Evolutionary conservation across 1,140 invertebrate genomes (phyloP).

Genomic region (Lasioglossum baleicum): DNA sequence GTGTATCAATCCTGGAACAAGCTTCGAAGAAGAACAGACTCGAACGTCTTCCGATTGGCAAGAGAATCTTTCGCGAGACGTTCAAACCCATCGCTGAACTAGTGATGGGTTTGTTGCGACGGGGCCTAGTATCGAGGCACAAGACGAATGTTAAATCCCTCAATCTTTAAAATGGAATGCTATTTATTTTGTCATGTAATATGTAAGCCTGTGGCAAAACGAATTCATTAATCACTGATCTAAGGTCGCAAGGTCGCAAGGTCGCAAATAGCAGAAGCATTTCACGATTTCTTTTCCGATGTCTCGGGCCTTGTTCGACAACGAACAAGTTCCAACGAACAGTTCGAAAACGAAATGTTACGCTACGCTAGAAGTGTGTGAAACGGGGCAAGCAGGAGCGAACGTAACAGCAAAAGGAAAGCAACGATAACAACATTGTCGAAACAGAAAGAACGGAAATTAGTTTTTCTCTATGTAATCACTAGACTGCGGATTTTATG

Average conservation of each 20-base stretch:
- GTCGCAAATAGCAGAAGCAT: too few relatives aligned
- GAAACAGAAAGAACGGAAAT: not conserved
- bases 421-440: too few relatives aligned
- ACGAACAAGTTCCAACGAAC: conserved; percentile 8
- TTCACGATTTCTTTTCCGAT: not conserved
- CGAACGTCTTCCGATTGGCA: not conserved
- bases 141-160: too few relatives aligned
- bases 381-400: conserved; percentile 19
- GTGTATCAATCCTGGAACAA: too few relatives aligned
- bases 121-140: not conserved
- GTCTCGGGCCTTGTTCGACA: conserved; percentile 31
- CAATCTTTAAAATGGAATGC: too few relatives aligned
- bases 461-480: too few relatives aligned
- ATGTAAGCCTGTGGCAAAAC: too few relatives aligned
- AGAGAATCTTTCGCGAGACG: not conserved
- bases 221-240: too few relatives aligned
- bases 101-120: not conserved
- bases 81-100: not conserved
- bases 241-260: too few relatives aligned
- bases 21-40: not conserved
- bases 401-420: conserved; percentile 28
- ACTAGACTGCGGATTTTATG: too few relatives aligned
- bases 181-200: too few relatives aligned
- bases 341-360: conserved; percentile 19
- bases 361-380: conserved; percentile 25